A percentile compares a stretch with the other conserved stretches of the same genome.
phyloP scores from a whole-genome alignment of 1,140 invertebrate species.

The Drosophila simulans region DNA sequence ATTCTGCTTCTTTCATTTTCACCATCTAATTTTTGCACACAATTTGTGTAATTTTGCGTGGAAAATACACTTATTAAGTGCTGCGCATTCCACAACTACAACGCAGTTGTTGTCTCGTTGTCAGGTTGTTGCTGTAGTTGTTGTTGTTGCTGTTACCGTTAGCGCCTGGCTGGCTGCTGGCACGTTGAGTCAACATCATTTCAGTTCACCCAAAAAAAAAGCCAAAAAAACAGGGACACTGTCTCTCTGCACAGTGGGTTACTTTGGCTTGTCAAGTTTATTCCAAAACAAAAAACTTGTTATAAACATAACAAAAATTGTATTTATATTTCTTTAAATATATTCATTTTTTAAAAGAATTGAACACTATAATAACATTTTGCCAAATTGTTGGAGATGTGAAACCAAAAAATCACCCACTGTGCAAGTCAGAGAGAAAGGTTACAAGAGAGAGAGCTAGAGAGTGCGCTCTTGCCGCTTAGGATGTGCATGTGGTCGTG shows the following conservation, averaged over 20 bases:
- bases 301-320: no score
- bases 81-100: conserved; percentile 6
- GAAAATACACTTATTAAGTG: conserved; percentile 26
- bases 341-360: no score
- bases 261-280: not conserved
- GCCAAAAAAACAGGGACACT: conserved; percentile 28
- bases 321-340: not conserved
- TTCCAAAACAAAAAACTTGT: no score
- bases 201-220: conserved; percentile 51
- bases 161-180: conserved; percentile 55
- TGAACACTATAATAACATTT: no score
- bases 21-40: conserved; percentile 10
- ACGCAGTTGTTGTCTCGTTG: conserved; percentile 30
- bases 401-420: conserved; percentile 1
- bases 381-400: no score
- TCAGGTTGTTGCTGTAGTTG: conserved; percentile 35
- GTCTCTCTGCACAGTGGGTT: conserved; percentile 27
- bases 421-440: conserved; percentile 19
- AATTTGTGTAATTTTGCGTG: conserved; percentile 41
- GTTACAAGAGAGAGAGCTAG: conserved; percentile 2
- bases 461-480: conserved; percentile 23
- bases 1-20: conserved; percentile 1
- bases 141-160: conserved; percentile 27
- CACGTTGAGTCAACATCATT: conserved; percentile 62
- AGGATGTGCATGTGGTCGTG: conserved; percentile 37